Conservation (phyloP, 2,113 vertebrate species). For the Arothron firmamentum region DNA sequence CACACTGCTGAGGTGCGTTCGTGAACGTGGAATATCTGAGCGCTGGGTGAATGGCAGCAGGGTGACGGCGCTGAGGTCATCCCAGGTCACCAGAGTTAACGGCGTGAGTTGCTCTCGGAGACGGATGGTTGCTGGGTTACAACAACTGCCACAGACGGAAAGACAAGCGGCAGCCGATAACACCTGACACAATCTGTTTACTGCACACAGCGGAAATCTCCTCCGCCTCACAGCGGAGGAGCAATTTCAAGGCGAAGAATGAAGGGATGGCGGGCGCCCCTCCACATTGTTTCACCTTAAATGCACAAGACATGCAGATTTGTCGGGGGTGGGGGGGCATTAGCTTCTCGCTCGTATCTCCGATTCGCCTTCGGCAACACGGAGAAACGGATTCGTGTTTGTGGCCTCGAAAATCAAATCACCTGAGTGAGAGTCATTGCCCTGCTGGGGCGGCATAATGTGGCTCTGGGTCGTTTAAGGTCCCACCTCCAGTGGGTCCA, state of each 20-base stretch:
- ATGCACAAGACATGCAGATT: constrained; percentile 37
- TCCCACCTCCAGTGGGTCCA: neutral
- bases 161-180: constrained; percentile 28
- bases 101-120: neutral
- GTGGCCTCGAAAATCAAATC: constrained; percentile 3
- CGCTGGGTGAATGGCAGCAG: too few relatives aligned
- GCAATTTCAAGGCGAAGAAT: constrained; percentile 7
- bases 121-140: constrained; percentile 8
- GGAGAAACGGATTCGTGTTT: neutral
- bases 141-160: constrained; percentile 5
- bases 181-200: constrained; percentile 30
- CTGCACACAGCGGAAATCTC: constrained; percentile 33
- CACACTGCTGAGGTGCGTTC: too few relatives aligned
- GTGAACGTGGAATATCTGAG: too few relatives aligned
- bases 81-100: too few relatives aligned
- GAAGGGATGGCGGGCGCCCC: neutral
- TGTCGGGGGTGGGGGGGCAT: neutral
- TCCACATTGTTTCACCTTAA: constrained; percentile 20
- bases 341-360: constrained; percentile 5
- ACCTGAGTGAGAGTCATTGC: constrained; percentile 17
- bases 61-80: too few relatives aligned
- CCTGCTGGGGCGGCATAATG: constrained; percentile 2
- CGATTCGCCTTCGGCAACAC: neutral
- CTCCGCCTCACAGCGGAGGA: constrained; percentile 8
- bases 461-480: neutral